These are phyloP conservation scores for Cynaeus angustus DNA, from an alignment of 2,888 invertebrate genomes.

Conservation along the genomic window DNA sequence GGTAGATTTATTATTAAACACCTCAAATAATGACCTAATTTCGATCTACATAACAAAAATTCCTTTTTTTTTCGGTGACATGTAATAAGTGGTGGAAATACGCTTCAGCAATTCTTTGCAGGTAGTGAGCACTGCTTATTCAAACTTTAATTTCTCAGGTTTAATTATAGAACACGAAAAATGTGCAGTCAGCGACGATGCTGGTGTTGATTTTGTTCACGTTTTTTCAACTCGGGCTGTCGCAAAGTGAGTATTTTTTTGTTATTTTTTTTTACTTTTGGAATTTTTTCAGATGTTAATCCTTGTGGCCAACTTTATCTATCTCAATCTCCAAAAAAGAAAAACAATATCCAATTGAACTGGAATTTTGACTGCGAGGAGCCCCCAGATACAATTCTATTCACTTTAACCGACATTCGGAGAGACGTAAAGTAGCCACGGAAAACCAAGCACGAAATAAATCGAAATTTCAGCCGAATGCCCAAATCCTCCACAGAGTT, in stretches of 20 bases:
- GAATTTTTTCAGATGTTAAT: too few species aligned
- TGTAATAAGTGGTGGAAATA: constrained; percentile 4
- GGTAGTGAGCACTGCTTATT: not conserved
- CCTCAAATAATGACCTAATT: not conserved
- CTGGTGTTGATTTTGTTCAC: not conserved
- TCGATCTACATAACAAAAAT: not conserved
- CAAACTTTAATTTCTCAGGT: too few species aligned
- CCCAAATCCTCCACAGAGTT: constrained; percentile 53
- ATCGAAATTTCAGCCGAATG: constrained; percentile 59
- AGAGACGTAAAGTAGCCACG: constrained; percentile 29
- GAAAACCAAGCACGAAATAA: not conserved
- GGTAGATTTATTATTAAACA: not conserved
- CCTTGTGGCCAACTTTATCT: constrained; percentile 62
- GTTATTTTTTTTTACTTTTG: not conserved
- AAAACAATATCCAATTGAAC: constrained; percentile 66
- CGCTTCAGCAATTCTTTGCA: not conserved
- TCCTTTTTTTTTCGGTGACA: not conserved
- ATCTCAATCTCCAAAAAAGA: constrained; percentile 64
- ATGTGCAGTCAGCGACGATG: not conserved
- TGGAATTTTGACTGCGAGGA: constrained; percentile 67
- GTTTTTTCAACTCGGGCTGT: not conserved
- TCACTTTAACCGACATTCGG: constrained; percentile 61
- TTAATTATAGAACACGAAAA: too few species aligned
- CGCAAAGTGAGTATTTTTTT: not conserved
- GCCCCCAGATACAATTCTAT: constrained; percentile 64